phyloP scores from a whole-genome alignment of 92 coral and sea anemone species.

The Siderastrea siderea region DNA sequence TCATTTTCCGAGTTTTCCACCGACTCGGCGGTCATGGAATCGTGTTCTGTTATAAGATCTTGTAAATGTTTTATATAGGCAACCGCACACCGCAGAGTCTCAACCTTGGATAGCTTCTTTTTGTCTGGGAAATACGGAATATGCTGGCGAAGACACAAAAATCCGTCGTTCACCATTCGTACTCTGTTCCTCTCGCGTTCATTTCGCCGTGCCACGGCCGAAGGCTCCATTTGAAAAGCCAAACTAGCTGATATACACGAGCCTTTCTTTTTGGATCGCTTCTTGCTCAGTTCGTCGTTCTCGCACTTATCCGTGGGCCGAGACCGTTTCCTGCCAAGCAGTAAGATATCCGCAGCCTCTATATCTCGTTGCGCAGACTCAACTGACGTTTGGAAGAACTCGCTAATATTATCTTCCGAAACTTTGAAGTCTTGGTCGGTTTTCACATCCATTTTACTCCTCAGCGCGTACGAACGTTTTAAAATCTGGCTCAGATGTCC shows the following conservation, averaged over 20 bases:
- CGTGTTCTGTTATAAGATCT: constrained; percentile 91
- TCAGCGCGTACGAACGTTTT: not conserved
- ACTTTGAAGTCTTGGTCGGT: not conserved
- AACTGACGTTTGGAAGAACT: constrained; percentile 15
- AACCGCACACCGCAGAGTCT: constrained; percentile 96
- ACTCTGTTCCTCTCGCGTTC: constrained; percentile 97
- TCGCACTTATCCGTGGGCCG: constrained; percentile 16
- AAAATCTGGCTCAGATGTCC: constrained; percentile 14
- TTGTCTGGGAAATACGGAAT: constrained; percentile 97
- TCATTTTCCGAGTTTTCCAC: constrained; percentile 33
- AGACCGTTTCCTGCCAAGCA: constrained; percentile 49
- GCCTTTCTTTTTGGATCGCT: constrained; percentile 62
- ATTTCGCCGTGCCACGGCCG: constrained; percentile 93
- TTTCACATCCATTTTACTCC: constrained; percentile 35
- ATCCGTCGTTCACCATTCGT: constrained; percentile 97
- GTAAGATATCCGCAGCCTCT: constrained; percentile 25
- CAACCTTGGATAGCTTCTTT: constrained; percentile 97
- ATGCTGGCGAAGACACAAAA: constrained; percentile 92
- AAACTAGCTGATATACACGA: constrained; percentile 53
- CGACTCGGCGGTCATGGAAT: constrained; percentile 66
- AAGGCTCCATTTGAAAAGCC: constrained; percentile 86
- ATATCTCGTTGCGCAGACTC: constrained; percentile 22
- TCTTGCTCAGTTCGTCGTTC: constrained; percentile 29
- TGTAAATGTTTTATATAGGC: constrained; percentile 97
- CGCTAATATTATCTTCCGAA: constrained; percentile 1